Conservation (phyloP, 2,797 vertebrate genomes). For the Hemitrygon akajei region DNA sequence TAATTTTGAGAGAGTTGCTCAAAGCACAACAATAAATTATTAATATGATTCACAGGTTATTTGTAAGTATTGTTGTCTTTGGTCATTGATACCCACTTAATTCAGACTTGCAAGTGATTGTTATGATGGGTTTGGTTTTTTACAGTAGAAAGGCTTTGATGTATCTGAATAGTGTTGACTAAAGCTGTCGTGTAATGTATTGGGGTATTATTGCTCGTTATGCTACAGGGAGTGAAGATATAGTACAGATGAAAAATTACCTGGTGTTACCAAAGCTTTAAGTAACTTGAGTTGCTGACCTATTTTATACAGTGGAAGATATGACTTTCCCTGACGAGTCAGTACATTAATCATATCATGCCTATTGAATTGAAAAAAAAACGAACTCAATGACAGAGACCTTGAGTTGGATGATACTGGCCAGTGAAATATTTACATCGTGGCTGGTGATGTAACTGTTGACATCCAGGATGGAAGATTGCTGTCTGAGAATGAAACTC, state of each 20-base stretch:
- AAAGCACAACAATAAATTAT: no score
- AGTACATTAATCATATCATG: background rate
- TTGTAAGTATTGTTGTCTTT: no score
- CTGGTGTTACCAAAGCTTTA: background rate
- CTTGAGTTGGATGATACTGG: background rate
- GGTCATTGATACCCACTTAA: no score
- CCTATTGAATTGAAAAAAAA: background rate
- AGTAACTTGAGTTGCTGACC: background rate
- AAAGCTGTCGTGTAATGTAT: background rate
- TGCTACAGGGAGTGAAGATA: background rate
- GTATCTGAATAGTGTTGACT: background rate
- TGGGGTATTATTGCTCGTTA: background rate
- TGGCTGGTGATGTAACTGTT: background rate
- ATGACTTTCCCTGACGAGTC: background rate
- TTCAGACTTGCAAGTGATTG: background rate
- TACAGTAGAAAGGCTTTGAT: background rate
- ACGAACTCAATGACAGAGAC: background rate
- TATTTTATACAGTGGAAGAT: background rate
- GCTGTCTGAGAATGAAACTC: background rate
- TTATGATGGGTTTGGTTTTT: background rate
- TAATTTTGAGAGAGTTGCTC: no score
- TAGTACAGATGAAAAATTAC: background rate
- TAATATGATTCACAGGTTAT: no score
- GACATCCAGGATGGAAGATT: background rate
- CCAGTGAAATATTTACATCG: constrained; percentile 26